Percentiles rank a stretch among this genome's conserved stretches.
Conservation (phyloP, 2,888 invertebrate species). For the Standfussiana lucernea region DNA sequence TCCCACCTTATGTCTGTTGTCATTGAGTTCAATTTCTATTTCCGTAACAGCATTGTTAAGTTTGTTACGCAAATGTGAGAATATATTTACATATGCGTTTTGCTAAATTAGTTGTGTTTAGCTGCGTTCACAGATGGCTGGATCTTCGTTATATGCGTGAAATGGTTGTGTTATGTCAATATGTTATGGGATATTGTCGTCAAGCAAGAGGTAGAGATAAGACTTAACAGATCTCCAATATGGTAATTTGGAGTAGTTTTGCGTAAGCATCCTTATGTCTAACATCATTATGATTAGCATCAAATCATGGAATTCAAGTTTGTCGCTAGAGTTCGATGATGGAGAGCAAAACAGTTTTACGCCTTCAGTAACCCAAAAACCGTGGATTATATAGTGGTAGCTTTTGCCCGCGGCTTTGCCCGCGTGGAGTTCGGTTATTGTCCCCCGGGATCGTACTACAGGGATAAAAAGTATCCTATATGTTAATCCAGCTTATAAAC, state of each 20-base stretch:
- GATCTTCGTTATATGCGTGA: slow-evolving; percentile 35
- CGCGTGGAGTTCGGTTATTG: too few relatives aligned
- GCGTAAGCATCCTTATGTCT: neutral
- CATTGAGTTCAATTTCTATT: slow-evolving; percentile 42
- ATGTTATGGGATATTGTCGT: slow-evolving; percentile 13
- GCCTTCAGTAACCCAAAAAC: neutral
- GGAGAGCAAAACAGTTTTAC: neutral
- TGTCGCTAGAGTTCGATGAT: neutral
- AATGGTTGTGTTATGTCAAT: slow-evolving; percentile 44
- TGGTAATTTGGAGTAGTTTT: neutral
- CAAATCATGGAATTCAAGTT: neutral
- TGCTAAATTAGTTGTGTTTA: slow-evolving; percentile 37
- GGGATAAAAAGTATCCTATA: too few relatives aligned
- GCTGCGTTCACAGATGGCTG: slow-evolving; percentile 27
- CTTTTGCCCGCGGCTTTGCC: too few relatives aligned
- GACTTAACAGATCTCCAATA: neutral
- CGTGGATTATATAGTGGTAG: neutral
- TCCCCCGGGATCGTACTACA: too few relatives aligned
- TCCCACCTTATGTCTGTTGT: slow-evolving; percentile 35
- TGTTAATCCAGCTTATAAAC: too few relatives aligned
- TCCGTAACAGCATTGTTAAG: slow-evolving; percentile 17
- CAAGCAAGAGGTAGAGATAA: neutral
- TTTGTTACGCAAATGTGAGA: slow-evolving; percentile 53
- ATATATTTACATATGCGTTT: slow-evolving; percentile 46
- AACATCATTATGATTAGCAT: neutral